These are phyloP conservation scores for Syngnathus acus DNA, from an alignment of 2,797 vertebrate genomes.

Conservation along the genomic window DNA sequence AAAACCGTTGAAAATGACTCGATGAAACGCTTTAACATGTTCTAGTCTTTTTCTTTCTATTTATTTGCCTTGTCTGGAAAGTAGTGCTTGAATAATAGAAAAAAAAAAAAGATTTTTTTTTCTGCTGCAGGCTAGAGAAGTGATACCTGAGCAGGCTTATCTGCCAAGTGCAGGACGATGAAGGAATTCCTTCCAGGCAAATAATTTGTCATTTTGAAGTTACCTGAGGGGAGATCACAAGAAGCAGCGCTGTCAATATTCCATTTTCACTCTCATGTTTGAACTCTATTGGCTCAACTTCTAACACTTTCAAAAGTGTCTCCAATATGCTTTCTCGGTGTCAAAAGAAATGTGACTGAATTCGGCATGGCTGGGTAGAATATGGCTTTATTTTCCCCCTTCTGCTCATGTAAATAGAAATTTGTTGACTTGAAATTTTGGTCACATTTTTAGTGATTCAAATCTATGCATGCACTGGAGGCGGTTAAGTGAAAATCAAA, in stretches of 20 bases:
- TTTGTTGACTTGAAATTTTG: not conserved
- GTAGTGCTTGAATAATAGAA: not conserved
- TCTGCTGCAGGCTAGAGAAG: not conserved
- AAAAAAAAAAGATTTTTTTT: not conserved
- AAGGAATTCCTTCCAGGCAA: not conserved
- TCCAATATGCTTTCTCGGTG: not conserved
- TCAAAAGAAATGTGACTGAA: not conserved
- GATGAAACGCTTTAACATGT: too few species aligned
- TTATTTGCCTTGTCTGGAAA: not conserved
- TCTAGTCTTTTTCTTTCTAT: not conserved
- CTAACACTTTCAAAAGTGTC: not conserved
- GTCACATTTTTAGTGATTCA: not conserved
- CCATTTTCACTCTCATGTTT: not conserved
- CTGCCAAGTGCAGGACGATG: not conserved
- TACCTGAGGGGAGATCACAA: not conserved
- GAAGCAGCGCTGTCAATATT: not conserved
- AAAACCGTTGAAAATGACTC: not conserved
- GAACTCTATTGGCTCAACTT: not conserved
- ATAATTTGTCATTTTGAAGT: conserved; percentile 1
- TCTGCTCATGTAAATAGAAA: not conserved
- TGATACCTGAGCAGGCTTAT: not conserved
- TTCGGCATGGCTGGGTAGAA: not conserved
- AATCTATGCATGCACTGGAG: not conserved
- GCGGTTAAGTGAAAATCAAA: not conserved
- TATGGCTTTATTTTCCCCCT: not conserved